Percentiles rank a stretch among this genome's conserved stretches.
phyloP scores from a whole-genome alignment of 1,140 invertebrate species.

The Caerostris darwini region DNA sequence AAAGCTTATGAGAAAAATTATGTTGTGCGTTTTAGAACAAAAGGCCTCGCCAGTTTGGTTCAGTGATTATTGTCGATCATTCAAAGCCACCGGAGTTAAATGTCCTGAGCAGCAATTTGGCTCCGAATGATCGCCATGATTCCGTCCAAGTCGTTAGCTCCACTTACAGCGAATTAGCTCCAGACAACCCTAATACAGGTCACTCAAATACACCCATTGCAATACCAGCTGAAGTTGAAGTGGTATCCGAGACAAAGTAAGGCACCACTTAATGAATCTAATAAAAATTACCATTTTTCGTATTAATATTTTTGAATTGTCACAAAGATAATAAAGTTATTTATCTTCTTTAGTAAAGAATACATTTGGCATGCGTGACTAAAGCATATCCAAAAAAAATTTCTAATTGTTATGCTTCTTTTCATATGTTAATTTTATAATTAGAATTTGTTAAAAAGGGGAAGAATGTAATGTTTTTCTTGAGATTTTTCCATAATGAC shows the following conservation, averaged over 20 bases:
- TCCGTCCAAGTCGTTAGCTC: conserved; percentile 95
- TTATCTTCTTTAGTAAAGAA: no score
- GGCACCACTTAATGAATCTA: conserved; percentile 56
- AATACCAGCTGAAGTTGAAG: conserved; percentile 94
- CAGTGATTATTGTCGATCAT: conserved; percentile 76
- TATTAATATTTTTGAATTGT: not conserved
- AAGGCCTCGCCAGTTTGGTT: conserved; percentile 76
- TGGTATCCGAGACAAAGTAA: conserved; percentile 85
- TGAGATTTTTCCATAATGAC: no score
- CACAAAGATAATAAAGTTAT: no score
- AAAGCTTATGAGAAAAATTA: not conserved
- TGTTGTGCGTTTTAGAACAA: conserved; percentile 60
- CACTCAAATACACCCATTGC: conserved; percentile 98
- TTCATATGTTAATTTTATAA: no score
- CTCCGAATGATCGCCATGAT: conserved; percentile 79
- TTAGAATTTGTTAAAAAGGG: no score
- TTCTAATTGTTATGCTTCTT: no score
- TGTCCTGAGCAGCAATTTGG: conserved; percentile 72
- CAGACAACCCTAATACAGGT: conserved; percentile 96
- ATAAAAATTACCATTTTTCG: not conserved
- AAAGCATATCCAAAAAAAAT: no score
- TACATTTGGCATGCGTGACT: no score
- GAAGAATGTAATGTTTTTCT: no score
- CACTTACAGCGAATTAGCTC: conserved; percentile 96
- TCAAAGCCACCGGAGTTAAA: conserved; percentile 73